These are phyloP conservation scores for Erythrocercus mccallii DNA, from an alignment of 2,113 vertebrate species.

Conservation along the genomic window DNA sequence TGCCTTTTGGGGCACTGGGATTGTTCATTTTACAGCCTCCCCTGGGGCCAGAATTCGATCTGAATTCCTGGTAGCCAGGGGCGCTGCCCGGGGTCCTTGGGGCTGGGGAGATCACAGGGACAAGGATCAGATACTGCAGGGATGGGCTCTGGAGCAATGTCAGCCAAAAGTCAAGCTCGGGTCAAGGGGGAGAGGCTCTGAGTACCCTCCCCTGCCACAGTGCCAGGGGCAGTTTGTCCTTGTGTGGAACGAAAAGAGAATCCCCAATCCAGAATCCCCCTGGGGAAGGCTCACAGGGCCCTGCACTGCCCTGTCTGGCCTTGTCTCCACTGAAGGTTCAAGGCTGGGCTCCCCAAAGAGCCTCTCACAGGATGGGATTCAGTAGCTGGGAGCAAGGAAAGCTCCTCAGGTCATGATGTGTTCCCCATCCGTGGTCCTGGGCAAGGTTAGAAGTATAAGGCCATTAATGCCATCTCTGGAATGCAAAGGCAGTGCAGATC, in stretches of 20 bases:
- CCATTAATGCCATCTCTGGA: not conserved
- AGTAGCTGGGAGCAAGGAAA: not conserved
- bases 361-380: not conserved
- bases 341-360: not conserved
- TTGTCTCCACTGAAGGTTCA: not conserved
- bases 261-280: not conserved
- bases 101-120: not conserved
- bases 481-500: not conserved
- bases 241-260: not conserved
- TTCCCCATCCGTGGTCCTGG: not conserved
- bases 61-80: not conserved
- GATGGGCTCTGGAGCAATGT: not conserved
- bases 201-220: not conserved
- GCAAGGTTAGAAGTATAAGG: not conserved
- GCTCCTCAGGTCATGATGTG: not conserved
- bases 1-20: slow-evolving; percentile 21
- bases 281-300: not conserved
- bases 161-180: not conserved
- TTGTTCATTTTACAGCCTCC: slow-evolving; percentile 11
- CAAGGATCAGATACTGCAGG: not conserved
- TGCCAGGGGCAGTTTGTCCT: not conserved
- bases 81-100: not conserved
- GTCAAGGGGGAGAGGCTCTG: not conserved
- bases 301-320: not conserved
- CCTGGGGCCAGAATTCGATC: not conserved